Conservation (phyloP, 2,888 invertebrate genomes). For the Drosophila greeni region DNA sequence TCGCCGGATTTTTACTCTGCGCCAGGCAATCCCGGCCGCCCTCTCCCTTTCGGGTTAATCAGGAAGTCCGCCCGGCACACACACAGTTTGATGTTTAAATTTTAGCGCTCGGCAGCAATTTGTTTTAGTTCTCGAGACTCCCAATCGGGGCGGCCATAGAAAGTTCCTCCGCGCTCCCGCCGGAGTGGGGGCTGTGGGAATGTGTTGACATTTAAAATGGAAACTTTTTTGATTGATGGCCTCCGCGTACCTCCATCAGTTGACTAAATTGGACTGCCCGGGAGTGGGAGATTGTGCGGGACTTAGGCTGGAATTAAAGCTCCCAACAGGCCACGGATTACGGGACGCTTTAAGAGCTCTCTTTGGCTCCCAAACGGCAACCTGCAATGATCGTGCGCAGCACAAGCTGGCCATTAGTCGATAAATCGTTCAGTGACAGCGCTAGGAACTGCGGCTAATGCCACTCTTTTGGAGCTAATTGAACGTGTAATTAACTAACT, state of each 20-base stretch:
- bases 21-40: slow-evolving; percentile 31
- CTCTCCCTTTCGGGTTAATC: slow-evolving; percentile 61
- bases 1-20: slow-evolving; percentile 15
- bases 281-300: slow-evolving; percentile 13
- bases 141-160: slow-evolving; percentile 2
- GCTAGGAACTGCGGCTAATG: slow-evolving; percentile 59
- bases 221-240: slow-evolving; percentile 63
- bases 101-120: slow-evolving; percentile 58
- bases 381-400: slow-evolving; percentile 1
- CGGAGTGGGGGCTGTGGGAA: slow-evolving; percentile 18
- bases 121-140: slow-evolving; percentile 53
- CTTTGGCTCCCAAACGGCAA: no score
- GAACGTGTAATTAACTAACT: slow-evolving; percentile 74
- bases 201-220: slow-evolving; percentile 62
- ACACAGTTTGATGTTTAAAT: slow-evolving; percentile 64
- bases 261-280: slow-evolving; percentile 25
- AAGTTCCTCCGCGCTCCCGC: slow-evolving; percentile 5
- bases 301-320: slow-evolving; percentile 2
- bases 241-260: slow-evolving; percentile 35
- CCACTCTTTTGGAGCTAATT: slow-evolving; percentile 66
- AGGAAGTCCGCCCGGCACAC: slow-evolving; percentile 58
- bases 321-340: neutral
- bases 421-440: slow-evolving; percentile 65
- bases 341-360: neutral
- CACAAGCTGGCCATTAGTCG: slow-evolving; percentile 39